phyloP scores from a whole-genome alignment of 2,888 invertebrate genomes.

The Calameuta filiformis region DNA sequence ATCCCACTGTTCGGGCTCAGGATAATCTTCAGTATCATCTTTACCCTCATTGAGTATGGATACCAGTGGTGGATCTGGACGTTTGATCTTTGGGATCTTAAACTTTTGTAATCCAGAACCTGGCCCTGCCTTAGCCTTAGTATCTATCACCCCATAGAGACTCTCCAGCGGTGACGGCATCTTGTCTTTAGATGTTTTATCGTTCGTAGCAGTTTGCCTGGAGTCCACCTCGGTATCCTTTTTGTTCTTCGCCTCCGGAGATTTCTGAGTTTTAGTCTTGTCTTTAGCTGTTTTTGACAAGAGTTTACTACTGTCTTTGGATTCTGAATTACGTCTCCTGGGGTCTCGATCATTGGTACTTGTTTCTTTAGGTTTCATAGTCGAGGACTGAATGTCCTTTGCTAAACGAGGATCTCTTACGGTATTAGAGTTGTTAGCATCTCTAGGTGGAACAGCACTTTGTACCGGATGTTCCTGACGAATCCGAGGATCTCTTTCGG shows the following conservation, averaged over 20 bases:
- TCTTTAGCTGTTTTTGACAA: slow-evolving; percentile 11
- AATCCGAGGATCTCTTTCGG: slow-evolving; percentile 41
- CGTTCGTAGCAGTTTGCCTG: slow-evolving; percentile 29
- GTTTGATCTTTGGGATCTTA: slow-evolving; percentile 69
- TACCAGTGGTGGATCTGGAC: slow-evolving; percentile 44
- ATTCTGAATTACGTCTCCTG: slow-evolving; percentile 36
- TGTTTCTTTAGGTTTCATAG: slow-evolving; percentile 27
- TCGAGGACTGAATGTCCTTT: slow-evolving; percentile 35
- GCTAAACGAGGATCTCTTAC: slow-evolving; percentile 45
- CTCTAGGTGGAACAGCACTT: slow-evolving; percentile 12
- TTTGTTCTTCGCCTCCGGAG: slow-evolving; percentile 38
- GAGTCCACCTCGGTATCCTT: slow-evolving; percentile 17
- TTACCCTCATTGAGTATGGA: slow-evolving; percentile 16
- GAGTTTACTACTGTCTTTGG: slow-evolving; percentile 25
- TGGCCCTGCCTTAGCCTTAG: slow-evolving; percentile 63
- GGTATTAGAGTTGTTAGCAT: slow-evolving; percentile 12
- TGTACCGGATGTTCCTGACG: slow-evolving; percentile 30
- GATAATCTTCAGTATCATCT: slow-evolving; percentile 25
- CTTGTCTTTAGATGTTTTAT: slow-evolving; percentile 48
- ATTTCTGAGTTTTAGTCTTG: slow-evolving; percentile 31
- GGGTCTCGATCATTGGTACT: slow-evolving; percentile 40
- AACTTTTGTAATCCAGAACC: slow-evolving; percentile 68
- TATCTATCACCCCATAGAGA: slow-evolving; percentile 65
- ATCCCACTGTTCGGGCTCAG: slow-evolving; percentile 32
- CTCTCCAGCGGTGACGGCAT: slow-evolving; percentile 68